A percentile compares a stretch with the other conserved stretches of the same genome.
These are phyloP conservation scores for Antheraea mylitta DNA, from an alignment of 1,140 invertebrate genomes.

Conservation along the genomic window DNA sequence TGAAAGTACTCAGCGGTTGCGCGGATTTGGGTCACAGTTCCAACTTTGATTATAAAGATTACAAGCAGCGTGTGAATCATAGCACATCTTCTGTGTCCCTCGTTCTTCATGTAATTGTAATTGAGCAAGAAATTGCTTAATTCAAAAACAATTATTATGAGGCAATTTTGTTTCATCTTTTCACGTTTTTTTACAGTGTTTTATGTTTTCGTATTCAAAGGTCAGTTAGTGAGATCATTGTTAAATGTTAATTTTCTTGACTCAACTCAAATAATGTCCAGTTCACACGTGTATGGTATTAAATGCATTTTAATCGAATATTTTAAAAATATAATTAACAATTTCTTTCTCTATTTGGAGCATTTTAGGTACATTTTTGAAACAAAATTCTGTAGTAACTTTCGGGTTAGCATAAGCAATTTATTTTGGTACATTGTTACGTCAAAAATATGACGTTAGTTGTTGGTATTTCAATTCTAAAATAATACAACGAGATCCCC, in stretches of 20 bases:
- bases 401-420: not conserved
- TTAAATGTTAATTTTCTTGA: not conserved
- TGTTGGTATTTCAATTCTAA: not conserved
- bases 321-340: too few species aligned
- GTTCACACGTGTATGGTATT: too few species aligned
- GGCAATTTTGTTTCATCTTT: not conserved
- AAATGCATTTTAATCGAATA: too few species aligned
- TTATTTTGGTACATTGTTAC: not conserved
- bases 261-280: not conserved
- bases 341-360: too few species aligned
- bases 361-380: too few species aligned
- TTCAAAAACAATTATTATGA: not conserved
- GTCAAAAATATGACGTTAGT: not conserved
- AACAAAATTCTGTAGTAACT: not conserved
- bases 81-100: slow-evolving; percentile 59
- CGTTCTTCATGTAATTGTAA: slow-evolving; percentile 2
- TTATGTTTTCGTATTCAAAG: not conserved
- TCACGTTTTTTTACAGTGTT: not conserved
- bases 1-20: slow-evolving; percentile 72
- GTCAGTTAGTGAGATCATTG: not conserved
- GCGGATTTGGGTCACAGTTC: slow-evolving; percentile 71
- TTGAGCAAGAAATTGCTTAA: not conserved
- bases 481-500: slow-evolving; percentile 22
- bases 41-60: slow-evolving; percentile 76
- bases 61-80: slow-evolving; percentile 68